Conservation (phyloP, 37 sponge, comb jelly and placozoan species). For the Mnemiopsis leidyi region DNA sequence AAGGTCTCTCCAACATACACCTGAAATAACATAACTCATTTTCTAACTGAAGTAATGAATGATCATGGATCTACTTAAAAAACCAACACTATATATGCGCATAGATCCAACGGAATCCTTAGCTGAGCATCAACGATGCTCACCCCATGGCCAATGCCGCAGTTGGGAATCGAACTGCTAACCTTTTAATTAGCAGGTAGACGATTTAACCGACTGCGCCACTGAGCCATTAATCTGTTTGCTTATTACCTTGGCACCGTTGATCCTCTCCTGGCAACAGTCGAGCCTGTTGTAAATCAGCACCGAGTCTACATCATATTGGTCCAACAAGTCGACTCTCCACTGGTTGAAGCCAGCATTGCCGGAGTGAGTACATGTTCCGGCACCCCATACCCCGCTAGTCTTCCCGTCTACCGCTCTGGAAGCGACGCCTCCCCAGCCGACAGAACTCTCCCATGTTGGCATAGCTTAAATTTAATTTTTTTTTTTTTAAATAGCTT, state of each 20-base stretch:
- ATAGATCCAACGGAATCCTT: too few relatives aligned
- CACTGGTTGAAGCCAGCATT: neutral
- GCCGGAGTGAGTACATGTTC: constrained; percentile 6
- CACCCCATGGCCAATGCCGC: too few relatives aligned
- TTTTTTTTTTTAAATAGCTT: too few relatives aligned
- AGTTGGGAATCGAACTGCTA: too few relatives aligned
- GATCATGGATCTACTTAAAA: too few relatives aligned
- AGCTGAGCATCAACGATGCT: too few relatives aligned
- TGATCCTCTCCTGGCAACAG: neutral
- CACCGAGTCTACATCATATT: neutral
- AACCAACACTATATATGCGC: too few relatives aligned
- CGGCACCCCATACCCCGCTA: neutral
- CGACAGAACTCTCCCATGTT: neutral
- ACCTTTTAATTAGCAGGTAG: too few relatives aligned
- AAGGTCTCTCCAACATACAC: constrained; percentile 10
- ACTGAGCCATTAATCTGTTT: too few relatives aligned
- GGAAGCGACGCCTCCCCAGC: neutral
- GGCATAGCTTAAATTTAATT: too few relatives aligned
- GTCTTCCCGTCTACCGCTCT: neutral
- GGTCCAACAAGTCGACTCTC: neutral
- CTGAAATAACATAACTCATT: neutral
- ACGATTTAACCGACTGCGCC: too few relatives aligned
- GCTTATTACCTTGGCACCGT: constrained; percentile 11
- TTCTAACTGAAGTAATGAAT: too few relatives aligned
- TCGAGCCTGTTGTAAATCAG: constrained; percentile 18